Percentiles rank a stretch among this genome's conserved stretches.
phyloP scores from a whole-genome alignment of 1,140 invertebrate genomes.

The Drosophila gunungcola region DNA sequence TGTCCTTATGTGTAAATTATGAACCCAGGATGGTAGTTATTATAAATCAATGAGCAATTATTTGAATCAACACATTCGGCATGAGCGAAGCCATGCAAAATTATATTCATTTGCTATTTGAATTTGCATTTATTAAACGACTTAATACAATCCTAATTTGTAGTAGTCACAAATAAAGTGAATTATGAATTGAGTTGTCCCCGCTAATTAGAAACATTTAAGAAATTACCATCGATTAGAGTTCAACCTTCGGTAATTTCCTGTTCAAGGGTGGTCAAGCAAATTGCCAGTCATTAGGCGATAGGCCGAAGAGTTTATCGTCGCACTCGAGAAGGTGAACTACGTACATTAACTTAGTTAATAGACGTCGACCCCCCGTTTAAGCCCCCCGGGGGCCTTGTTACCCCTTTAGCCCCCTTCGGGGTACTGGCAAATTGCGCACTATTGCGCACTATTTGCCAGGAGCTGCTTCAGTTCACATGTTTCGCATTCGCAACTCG shows the following conservation, averaged over 20 bases:
- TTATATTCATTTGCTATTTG: background rate
- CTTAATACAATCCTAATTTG: background rate
- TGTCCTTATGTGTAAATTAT: conserved; percentile 25
- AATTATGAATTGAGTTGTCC: conserved; percentile 9
- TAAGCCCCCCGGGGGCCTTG: background rate
- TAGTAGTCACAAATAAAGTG: background rate
- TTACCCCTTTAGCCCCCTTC: background rate
- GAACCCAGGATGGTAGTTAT: conserved; percentile 17
- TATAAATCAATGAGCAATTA: conserved; percentile 38
- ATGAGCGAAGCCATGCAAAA: background rate
- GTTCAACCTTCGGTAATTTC: conserved; percentile 36
- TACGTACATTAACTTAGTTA: conserved; percentile 29
- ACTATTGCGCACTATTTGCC: conserved; percentile 1
- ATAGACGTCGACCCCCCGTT: conserved; percentile 18
- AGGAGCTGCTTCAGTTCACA: conserved; percentile 13
- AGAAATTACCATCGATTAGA: conserved; percentile 47
- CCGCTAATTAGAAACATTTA: conserved; percentile 31
- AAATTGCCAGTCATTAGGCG: conserved; percentile 38
- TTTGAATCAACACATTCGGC: conserved; percentile 5
- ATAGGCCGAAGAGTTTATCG: conserved; percentile 19
- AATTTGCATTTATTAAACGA: background rate
- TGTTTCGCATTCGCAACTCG: conserved; percentile 22
- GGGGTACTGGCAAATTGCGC: conserved; percentile 11
- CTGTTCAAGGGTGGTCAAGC: conserved; percentile 4
- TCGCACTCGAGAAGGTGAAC: conserved; percentile 19